Conservation (phyloP, 2,113 vertebrate species). For the Verasper variegatus region DNA sequence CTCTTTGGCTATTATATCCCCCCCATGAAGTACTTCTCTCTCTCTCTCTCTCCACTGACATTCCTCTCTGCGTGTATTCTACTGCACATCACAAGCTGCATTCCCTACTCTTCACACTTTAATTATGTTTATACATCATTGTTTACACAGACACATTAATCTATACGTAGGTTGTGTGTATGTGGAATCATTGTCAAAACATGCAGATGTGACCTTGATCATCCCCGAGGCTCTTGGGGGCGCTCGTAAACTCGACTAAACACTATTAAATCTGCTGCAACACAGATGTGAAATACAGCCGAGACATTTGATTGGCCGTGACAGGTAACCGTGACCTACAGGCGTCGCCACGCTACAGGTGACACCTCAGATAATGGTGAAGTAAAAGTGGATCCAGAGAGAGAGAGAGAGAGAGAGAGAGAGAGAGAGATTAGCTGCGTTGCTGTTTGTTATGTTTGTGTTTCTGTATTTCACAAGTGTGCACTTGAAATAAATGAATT, state of each 20-base stretch:
- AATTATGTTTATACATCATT: not conserved
- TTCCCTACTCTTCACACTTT: not conserved
- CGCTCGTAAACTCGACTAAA: slow-evolving; percentile 39
- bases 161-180: not conserved
- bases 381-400: not conserved
- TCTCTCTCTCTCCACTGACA: not conserved
- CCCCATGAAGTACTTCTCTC: no score
- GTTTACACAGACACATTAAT: not conserved
- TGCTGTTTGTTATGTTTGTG: no score
- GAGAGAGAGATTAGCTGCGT: no score
- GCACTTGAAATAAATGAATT: not conserved
- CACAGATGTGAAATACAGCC: slow-evolving; percentile 27
- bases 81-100: not conserved
- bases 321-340: not conserved
- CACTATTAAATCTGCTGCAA: slow-evolving; percentile 34
- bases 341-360: not conserved
- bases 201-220: slow-evolving; percentile 67
- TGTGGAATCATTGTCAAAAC: slow-evolving; percentile 36
- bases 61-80: no score
- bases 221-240: not conserved
- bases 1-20: no score
- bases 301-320: not conserved
- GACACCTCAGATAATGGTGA: not conserved
- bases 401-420: no score
- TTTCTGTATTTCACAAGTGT: not conserved